Evolutionary conservation across 2,113 vertebrate genomes (phyloP), one percentile per base, ranked within the genome.

Genomic region (Passerina amoena): DNA sequence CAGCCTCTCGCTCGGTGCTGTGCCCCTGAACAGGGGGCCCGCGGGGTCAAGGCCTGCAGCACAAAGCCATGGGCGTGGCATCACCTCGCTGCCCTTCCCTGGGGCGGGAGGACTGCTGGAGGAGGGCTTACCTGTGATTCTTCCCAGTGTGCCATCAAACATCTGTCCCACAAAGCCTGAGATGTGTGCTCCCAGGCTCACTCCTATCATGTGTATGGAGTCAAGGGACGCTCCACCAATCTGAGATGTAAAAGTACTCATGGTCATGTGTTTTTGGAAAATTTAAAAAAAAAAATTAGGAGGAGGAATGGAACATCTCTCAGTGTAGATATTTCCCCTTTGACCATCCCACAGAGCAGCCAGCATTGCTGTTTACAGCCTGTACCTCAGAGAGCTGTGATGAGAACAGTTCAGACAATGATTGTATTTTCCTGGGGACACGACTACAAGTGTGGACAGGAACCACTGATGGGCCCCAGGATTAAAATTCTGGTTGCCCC

Each of bases 141-240:
- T 98, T 31, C 99, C 99, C 28, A 99, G 98, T 30, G 85, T 96
- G 3, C 99, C 99, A 6, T 96, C 84, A 30, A 99, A 98, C 97
- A 98, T 98, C 35, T 98, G 97, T 4, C 99, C 99, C 53, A 99
- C 98, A 42, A 98, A 99, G 48, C 99, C 99, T 0, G 99, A 97
- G 96, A 99, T 98, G 64, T 99, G 99, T 15, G 99, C 99, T 61
- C 99, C 99, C 68, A 99, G 98, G 93, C 99, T 99, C 72, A 99
- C 98, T 38, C 99, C 99, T 60, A 99, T 98, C 96, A 99, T 97
- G 86, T 99, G 99, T 59, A 99, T 57, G 7, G 98, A 96, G 63
- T 97, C 97, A 21, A 99, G 98, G 33, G 98, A 98, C 1, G 98
- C 98, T 66, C 99, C 99, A 10, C 95, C 54, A n/a, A 90, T 90